Conservation (phyloP, 2,113 vertebrate genomes). For the Chauna torquata region DNA sequence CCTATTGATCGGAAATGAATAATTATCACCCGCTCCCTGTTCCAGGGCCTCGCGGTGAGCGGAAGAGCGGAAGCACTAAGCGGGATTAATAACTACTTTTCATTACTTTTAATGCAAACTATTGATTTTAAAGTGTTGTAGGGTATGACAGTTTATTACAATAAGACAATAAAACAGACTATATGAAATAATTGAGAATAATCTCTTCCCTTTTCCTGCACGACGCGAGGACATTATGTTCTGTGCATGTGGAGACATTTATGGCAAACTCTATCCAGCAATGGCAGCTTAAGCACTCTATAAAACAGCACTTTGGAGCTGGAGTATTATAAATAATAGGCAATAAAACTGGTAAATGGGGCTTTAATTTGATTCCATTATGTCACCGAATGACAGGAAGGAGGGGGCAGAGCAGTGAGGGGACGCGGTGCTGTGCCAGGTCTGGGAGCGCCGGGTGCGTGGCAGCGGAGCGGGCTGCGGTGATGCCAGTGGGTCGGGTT, state of each 20-base stretch:
- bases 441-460: background rate
- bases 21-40: constrained; percentile 69
- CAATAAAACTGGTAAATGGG: constrained; percentile 82
- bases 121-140: constrained; percentile 82
- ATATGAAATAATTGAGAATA: constrained; percentile 85
- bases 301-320: constrained; percentile 82
- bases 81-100: constrained; percentile 79
- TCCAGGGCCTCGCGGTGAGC: constrained; percentile 68
- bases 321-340: constrained; percentile 82
- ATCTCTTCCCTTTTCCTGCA: constrained; percentile 75
- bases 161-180: constrained; percentile 82
- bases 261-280: constrained; percentile 78
- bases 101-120: constrained; percentile 85
- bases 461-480: background rate
- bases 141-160: constrained; percentile 80
- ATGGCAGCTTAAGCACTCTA: constrained; percentile 83
- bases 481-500: accelerated
- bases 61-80: constrained; percentile 74
- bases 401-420: constrained; percentile 36
- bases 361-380: constrained; percentile 84
- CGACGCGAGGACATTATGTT: constrained; percentile 69
- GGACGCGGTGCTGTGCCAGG: background rate
- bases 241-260: constrained; percentile 76
- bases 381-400: constrained; percentile 75
- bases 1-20: constrained; percentile 78